Evolutionary conservation across 1,140 invertebrate genomes (phyloP).

Genomic region (Temnothorax curvispinosus): DNA sequence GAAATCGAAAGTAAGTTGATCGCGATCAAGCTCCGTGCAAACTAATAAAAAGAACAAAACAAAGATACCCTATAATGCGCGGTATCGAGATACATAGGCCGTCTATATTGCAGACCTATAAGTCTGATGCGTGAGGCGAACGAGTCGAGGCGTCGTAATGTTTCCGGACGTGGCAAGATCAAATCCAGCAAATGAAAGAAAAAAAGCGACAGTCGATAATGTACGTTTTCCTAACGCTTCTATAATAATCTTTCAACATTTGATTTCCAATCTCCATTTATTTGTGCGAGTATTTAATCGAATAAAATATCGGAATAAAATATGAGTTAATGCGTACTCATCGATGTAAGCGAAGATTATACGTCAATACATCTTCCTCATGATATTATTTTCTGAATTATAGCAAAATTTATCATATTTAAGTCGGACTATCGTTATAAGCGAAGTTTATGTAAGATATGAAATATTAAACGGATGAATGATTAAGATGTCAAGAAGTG

Average conservation of each 20-base stretch:
- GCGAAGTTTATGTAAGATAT: slow-evolving; percentile 48
- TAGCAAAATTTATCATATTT: slow-evolving; percentile 64
- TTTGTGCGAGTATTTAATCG: slow-evolving; percentile 64
- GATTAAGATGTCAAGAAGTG: slow-evolving; percentile 49
- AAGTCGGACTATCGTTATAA: slow-evolving; percentile 59
- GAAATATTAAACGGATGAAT: slow-evolving; percentile 37
- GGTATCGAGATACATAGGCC: slow-evolving; percentile 40
- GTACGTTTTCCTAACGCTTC: slow-evolving; percentile 79
- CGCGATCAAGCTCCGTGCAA: slow-evolving; percentile 68
- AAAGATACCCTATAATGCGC: slow-evolving; percentile 23
- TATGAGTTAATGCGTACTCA: slow-evolving; percentile 44
- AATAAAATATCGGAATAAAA: slow-evolving; percentile 55
- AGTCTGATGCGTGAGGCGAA: slow-evolving; percentile 73
- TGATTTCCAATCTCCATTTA: slow-evolving; percentile 62
- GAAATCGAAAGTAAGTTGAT: slow-evolving; percentile 84
- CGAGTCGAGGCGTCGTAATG: slow-evolving; percentile 66
- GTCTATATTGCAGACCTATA: slow-evolving; percentile 78
- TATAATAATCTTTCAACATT: slow-evolving; percentile 57
- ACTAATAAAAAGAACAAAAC: slow-evolving; percentile 53
- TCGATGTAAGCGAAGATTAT: slow-evolving; percentile 64
- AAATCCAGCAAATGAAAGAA: slow-evolving; percentile 66
- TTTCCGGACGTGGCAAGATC: slow-evolving; percentile 57
- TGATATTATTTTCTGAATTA: slow-evolving; percentile 62
- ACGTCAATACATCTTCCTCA: slow-evolving; percentile 59
- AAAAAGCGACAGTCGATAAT: slow-evolving; percentile 74